phyloP scores from a whole-genome alignment of 1,140 invertebrate species.

The Plodia interpunctella region DNA sequence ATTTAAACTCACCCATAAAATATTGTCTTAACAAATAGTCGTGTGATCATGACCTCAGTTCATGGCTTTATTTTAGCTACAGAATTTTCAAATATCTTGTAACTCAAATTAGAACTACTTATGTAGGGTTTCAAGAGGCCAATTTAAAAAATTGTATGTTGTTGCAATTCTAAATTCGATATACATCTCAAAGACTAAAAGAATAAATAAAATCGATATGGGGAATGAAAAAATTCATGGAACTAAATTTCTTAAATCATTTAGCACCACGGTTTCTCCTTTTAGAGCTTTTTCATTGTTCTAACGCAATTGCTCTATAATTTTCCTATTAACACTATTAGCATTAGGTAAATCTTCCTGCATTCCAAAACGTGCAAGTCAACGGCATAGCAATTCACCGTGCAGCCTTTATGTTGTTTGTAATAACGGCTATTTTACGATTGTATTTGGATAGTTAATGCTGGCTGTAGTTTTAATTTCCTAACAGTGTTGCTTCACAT shows the following conservation, averaged over 20 bases:
- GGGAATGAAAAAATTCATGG: not conserved
- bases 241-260: not conserved
- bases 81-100: no score
- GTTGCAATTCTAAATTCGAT: no score
- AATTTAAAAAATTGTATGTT: no score
- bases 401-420: no score
- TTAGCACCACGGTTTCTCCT: not conserved
- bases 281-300: constrained; percentile 6
- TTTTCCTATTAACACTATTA: constrained; percentile 27
- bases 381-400: no score
- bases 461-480: constrained; percentile 27
- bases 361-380: constrained; percentile 14
- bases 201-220: not conserved
- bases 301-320: constrained; percentile 16
- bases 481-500: constrained; percentile 50
- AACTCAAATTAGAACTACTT: no score
- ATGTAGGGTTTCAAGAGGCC: no score
- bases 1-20: constrained; percentile 2
- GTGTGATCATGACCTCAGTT: not conserved
- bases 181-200: not conserved
- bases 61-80: not conserved
- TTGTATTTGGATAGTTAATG: no score
- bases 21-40: not conserved
- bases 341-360: constrained; percentile 16
- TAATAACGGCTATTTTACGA: no score